Base-by-base conservation (phyloP, 2,888 invertebrate genomes). In the Automeris io region DNA sequence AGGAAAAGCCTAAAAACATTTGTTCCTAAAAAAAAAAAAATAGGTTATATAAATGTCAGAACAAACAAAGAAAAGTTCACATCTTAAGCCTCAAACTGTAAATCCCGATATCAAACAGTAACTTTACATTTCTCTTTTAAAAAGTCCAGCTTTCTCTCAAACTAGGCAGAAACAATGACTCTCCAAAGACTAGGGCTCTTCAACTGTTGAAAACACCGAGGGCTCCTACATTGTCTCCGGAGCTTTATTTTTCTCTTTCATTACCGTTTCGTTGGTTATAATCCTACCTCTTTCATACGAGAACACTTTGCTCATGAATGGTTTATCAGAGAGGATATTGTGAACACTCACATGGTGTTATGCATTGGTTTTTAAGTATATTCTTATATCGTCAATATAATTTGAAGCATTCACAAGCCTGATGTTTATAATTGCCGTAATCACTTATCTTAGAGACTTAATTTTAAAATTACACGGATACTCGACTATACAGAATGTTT, bases 121-220 rank as follows among this genome's bases (percentile, higher is more conserved):
- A 37, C 22, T 31, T 23, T 18, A 23, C 31, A 26, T 23, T 8
- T 23, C 18, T 11, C 23, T 32, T 5, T 31, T 22, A 32, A 37
- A 25, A 49, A 42, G 42, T 40, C 21, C 35, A 42, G 42, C 41
- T 36, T 48, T 34, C 35, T 39, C 37, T 36, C 36, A 34, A 41
- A 37, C 33, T 33, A 38, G 26, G 21, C 36, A 21, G 33, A 48
- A 41, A 52, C 50, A 50, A 50, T 42, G 42, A 41, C 24, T 3
- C 47, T 43, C 29, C n/a, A 13, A 38, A 43, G 37, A 6, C 37
- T 32, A 19, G 18, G 13, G 25, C 39, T 33, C 42, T 42, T 37
- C 19, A 13, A 21, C 26, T 31, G 36, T 33, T 34, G 39, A 37
- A 38, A 37, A 43, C 39, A 43, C 40, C 44, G 31, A 45, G 42